These are phyloP conservation scores for Nannoperca obscura DNA, from an alignment of 2,797 vertebrate species.

Conservation along the genomic window DNA sequence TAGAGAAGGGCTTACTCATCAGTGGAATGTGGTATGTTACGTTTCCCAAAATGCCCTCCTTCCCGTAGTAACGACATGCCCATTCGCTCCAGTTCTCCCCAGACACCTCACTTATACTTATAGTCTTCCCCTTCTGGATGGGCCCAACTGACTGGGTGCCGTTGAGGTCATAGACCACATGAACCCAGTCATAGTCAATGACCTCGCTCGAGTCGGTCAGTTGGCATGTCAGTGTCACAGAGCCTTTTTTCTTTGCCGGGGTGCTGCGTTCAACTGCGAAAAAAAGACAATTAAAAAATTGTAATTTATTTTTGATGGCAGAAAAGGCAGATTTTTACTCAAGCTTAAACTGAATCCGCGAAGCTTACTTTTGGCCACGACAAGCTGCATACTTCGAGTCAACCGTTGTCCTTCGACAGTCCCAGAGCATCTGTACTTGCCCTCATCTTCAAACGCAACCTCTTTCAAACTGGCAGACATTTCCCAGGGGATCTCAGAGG, in stretches of 20 bases:
- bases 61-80: constrained; percentile 78
- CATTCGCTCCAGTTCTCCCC: constrained; percentile 63
- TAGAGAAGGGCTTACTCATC: constrained; percentile 70
- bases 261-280: constrained; percentile 67
- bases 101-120: constrained; percentile 44
- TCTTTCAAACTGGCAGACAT: constrained; percentile 62
- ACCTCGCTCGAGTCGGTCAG: constrained; percentile 72
- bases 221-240: constrained; percentile 76
- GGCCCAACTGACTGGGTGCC: constrained; percentile 45
- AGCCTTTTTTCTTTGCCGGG: constrained; percentile 30
- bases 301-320: background rate
- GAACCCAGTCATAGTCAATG: constrained; percentile 80
- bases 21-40: constrained; percentile 65
- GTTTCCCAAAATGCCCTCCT: constrained; percentile 78
- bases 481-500: constrained; percentile 43
- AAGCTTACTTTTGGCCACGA: constrained; percentile 78
- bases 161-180: constrained; percentile 62
- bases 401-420: constrained; percentile 26
- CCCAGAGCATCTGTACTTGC: constrained; percentile 80
- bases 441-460: constrained; percentile 70
- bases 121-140: constrained; percentile 52
- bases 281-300: background rate
- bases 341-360: background rate
- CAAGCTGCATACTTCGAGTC: constrained; percentile 73
- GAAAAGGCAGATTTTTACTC: background rate